A percentile compares a stretch with the other conserved stretches of the same genome.
Evolutionary conservation across 2,888 invertebrate species (phyloP).

Genomic region (Pelosia muscerda): DNA sequence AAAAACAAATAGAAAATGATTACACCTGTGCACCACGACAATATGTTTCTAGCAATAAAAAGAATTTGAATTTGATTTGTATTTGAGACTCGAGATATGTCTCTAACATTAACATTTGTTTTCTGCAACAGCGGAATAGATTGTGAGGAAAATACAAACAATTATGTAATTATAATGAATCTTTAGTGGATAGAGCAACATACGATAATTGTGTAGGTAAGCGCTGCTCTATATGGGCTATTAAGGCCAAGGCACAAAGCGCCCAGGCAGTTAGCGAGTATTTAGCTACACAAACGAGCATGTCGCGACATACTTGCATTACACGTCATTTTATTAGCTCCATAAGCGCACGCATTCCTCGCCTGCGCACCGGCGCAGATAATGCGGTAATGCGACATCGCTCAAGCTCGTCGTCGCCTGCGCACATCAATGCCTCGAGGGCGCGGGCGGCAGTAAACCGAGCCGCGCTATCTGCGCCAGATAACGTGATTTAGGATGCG

Average conservation of each 20-base stretch:
- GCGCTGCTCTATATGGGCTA: conserved; percentile 4
- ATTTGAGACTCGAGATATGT: no score
- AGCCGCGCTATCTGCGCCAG: conserved; percentile 41
- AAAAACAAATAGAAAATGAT: no score
- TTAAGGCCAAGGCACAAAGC: conserved; percentile 28
- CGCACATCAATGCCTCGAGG: conserved; percentile 33
- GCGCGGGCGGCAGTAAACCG: conserved; percentile 29
- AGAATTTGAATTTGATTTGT: no score
- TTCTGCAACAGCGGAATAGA: neutral
- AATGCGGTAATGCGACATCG: conserved; percentile 50
- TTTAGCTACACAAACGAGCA: conserved; percentile 13
- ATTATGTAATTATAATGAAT: neutral
- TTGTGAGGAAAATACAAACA: neutral
- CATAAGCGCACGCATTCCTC: conserved; percentile 46
- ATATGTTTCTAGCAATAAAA: no score
- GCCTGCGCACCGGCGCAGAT: conserved; percentile 33
- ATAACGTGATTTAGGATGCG: conserved; percentile 53
- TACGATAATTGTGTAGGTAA: conserved; percentile 5
- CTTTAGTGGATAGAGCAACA: conserved; percentile 1
- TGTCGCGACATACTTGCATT: conserved; percentile 22
- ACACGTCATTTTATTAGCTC: conserved; percentile 40
- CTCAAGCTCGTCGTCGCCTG: conserved; percentile 44
- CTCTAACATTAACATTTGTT: neutral
- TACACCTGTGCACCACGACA: no score
- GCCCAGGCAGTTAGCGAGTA: conserved; percentile 12